Evolutionary conservation across 2,888 invertebrate species (phyloP).

Genomic region (Rotaria macrura): DNA sequence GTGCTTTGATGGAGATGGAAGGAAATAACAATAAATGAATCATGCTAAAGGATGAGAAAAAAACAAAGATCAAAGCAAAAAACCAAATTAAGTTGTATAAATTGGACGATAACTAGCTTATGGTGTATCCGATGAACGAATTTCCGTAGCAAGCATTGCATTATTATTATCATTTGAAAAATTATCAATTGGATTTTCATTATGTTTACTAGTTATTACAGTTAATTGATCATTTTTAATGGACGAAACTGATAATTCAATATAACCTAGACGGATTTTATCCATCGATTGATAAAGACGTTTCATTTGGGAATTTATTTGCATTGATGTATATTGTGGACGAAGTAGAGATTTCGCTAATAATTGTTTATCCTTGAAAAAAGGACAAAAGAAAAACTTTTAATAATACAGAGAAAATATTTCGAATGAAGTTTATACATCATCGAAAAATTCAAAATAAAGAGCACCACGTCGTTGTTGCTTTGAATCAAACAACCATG

Average conservation of each 20-base stretch:
- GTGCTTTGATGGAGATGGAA: background rate
- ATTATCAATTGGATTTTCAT: background rate
- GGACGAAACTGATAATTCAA: background rate
- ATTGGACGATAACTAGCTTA: background rate
- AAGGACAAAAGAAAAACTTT: background rate
- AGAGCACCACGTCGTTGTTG: background rate
- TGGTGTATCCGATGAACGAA: background rate
- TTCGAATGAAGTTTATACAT: background rate
- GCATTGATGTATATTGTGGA: background rate
- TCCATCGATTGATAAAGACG: background rate
- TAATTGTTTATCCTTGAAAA: background rate
- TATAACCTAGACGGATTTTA: background rate
- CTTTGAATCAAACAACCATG: background rate
- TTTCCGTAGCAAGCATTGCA: background rate
- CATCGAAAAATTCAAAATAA: slow-evolving; percentile 2
- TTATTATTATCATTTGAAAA: background rate
- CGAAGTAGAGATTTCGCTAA: slow-evolving; percentile 10
- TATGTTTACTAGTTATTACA: background rate
- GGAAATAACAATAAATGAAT: background rate
- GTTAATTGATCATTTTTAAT: background rate
- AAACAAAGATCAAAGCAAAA: too few relatives aligned
- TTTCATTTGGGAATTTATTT: background rate
- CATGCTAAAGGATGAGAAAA: background rate
- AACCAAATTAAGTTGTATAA: background rate
- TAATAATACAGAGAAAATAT: background rate